phyloP scores from a whole-genome alignment of 2,797 vertebrate species.

The Periophthalmus magnuspinnatus region DNA sequence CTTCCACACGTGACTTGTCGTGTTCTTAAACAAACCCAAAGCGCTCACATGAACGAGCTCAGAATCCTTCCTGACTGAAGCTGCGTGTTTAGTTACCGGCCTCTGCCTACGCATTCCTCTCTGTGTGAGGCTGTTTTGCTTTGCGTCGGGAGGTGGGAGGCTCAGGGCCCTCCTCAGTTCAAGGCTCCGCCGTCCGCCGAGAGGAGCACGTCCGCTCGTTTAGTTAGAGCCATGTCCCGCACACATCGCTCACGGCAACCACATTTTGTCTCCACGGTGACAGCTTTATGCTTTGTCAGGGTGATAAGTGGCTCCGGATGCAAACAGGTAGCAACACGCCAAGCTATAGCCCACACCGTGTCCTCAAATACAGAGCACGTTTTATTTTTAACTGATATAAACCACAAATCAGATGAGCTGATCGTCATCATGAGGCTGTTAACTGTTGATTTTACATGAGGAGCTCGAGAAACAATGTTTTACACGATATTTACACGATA shows the following conservation, averaged over 20 bases:
- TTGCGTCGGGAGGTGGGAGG: conserved; percentile 22
- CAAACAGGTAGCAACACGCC: conserved; percentile 47
- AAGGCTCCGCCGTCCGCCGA: conserved; percentile 37
- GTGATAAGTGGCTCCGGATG: conserved; percentile 59
- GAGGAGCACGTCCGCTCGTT: conserved; percentile 37
- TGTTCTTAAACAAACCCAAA: neutral
- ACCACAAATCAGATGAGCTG: conserved; percentile 47
- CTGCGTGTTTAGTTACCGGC: neutral
- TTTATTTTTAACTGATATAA: conserved; percentile 52
- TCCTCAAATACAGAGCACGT: conserved; percentile 37
- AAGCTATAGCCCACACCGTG: conserved; percentile 48
- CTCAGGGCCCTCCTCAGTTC: conserved; percentile 32
- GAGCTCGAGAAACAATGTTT: no score
- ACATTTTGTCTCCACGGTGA: conserved; percentile 58
- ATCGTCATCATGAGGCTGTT: conserved; percentile 49
- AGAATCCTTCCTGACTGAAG: neutral
- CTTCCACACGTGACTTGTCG: no score
- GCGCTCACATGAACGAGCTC: neutral
- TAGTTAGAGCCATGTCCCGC: conserved; percentile 50
- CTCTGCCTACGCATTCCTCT: conserved; percentile 1
- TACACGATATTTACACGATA: no score
- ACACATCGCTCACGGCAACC: conserved; percentile 48
- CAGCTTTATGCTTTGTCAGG: conserved; percentile 65
- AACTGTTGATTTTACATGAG: conserved; percentile 71
- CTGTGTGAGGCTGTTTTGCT: conserved; percentile 9